Evolutionary conservation across 2,113 vertebrate genomes (phyloP).

Genomic region (Vulpes lagopus): DNA sequence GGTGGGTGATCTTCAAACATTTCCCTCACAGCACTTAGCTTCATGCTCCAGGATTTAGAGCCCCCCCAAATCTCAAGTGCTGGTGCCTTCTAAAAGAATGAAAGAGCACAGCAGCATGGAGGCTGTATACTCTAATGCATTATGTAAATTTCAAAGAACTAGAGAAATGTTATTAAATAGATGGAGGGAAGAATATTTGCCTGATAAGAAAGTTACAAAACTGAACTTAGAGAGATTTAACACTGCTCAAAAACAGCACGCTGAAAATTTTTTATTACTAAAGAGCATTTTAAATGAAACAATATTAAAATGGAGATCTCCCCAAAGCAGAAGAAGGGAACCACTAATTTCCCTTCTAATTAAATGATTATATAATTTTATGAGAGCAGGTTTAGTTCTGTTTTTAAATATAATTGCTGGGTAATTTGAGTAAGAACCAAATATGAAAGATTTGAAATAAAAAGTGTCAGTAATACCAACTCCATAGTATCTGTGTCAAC

Average conservation of each 20-base stretch:
- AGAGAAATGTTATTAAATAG: background rate
- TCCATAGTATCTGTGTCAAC: background rate
- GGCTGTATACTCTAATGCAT: too few species aligned
- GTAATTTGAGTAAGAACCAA: background rate
- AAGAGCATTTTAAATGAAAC: background rate
- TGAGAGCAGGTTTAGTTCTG: background rate
- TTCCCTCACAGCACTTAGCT: too few species aligned
- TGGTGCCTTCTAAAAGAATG: background rate
- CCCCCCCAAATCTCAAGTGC: accelerated
- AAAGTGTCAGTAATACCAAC: background rate
- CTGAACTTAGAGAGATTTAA: background rate
- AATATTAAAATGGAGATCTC: background rate
- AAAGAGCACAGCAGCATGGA: background rate
- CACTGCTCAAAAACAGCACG: background rate
- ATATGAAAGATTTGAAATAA: background rate
- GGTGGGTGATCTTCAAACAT: background rate
- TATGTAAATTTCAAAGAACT: background rate
- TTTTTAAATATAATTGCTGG: slow-evolving; percentile 36
- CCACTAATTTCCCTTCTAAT: background rate
- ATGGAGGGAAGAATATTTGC: background rate
- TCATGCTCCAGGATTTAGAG: background rate
- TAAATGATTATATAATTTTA: slow-evolving; percentile 44
- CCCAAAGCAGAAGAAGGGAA: background rate
- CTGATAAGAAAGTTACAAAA: background rate
- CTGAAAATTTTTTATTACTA: background rate